Evolutionary conservation across 2,797 vertebrate genomes (phyloP), one percentile per base, ranked within the genome.

Genomic region (Enoplosus armatus): DNA sequence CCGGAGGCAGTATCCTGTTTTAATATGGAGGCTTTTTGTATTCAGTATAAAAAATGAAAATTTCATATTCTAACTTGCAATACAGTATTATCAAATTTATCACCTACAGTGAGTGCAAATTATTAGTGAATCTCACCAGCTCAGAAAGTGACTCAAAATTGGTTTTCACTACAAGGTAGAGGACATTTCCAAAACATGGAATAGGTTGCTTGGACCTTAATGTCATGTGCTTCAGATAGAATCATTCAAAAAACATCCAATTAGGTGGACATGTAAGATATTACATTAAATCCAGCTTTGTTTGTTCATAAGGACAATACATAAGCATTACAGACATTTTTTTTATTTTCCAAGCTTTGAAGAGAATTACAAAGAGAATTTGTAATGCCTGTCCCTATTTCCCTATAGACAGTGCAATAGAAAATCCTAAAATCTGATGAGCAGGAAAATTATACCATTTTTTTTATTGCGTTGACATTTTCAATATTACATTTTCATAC

Each of bases 1-100:
- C 91, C 88, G 77, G 92, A 94, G 82, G 83, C 75, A 82, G 83
- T 78, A 82, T 77, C 62, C 51, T 85, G 54, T 85, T 77, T n/a
- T 54, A 79, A 35, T 35, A 35, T 71, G 88, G 84, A 93, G 91
- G 90, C 86, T 92, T 88, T 90, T 90, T 92, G 89, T 79, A 61
- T 62, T 64, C 53, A 51, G 48, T 76, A 75, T 81, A 55, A 72
- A 80, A 65, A 68, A 60, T 33, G 1, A 0, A 45, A 73, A 68
- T 77, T 50, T 72, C 45, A 26, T 48, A 51, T 77, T 79, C 53
- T 78, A 79, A 68, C 18, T 39, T 68, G 18, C 5, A 67, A 10
- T 77, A 47, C 39, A 60, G 37, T 37, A 26, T 12, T 29, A 16
- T 61, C 20, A 43, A 53, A 59, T 62, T 2, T 56, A 35, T 37